Evolutionary conservation across 2,797 vertebrate species (phyloP), one percentile per base, ranked within the genome.

Genomic region (Chiroxiphia lanceolata): DNA sequence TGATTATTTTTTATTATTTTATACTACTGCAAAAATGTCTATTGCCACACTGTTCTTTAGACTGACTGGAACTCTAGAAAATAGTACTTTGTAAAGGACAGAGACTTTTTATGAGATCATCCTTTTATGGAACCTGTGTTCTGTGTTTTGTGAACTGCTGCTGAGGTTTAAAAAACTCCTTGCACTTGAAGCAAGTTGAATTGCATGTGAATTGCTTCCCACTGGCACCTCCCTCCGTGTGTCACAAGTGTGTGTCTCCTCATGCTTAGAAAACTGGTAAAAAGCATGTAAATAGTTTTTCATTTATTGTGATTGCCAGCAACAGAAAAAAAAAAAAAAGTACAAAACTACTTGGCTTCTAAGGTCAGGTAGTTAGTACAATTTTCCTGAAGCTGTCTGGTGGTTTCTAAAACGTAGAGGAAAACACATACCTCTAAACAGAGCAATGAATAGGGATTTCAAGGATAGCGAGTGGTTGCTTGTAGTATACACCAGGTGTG

Each of bases 191-290:
- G 53, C 31, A 47, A n/a, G 14, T 21, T 34, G 13, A 47, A 36
- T 64, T 78, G 67, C 27, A 29, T 22, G 15, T 48, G 0, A 48
- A 42, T 78, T 74, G 9, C 61, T 82, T 79, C 17, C 25, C 47
- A 51, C 22, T 16, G 7, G 23, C 44, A 4, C 29, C 4, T 25
- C 8, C 14, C 10, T 40, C 25, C 27, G 15, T 0, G 0, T 16
- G 11, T 83, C 45, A 57, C 20, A 87, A 78, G 5, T 31, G 63
- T 65, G 18, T 57, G 31, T 81, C 60, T 82, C 16, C 13, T 70
- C 11, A 15, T 44, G 33, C 51, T 76, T 76, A 42, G 33, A 68
- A 82, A 82, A 60, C 50, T 82, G 38, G 22, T 72, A 23, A 68
- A 80, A 89, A 21, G 0, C 34, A 56, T 29, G 9, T n/a, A 71